A percentile compares a stretch with the other conserved stretches of the same genome.
Conservation (phyloP, 2,113 vertebrate species). For the Mesocricetus auratus region DNA sequence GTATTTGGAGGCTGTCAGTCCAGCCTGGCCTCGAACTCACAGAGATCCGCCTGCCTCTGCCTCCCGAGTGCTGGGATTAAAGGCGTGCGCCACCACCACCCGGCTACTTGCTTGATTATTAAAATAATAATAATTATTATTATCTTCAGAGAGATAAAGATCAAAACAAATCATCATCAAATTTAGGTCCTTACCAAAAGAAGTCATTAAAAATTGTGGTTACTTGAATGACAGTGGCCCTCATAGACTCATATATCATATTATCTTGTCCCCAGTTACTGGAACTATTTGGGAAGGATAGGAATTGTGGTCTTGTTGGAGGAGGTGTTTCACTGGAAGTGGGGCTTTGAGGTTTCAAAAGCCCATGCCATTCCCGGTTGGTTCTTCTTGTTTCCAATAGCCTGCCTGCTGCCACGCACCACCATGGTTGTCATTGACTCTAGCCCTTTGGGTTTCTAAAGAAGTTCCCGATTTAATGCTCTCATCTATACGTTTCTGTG, state of each 20-base stretch:
- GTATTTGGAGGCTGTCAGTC: too few relatives aligned
- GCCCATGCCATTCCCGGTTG: too few relatives aligned
- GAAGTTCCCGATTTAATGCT: not conserved
- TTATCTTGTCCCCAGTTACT: not conserved
- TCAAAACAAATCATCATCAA: constrained; percentile 52
- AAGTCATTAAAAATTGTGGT: not conserved
- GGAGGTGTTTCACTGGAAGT: too few relatives aligned
- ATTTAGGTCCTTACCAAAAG: not conserved
- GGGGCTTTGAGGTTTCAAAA: too few relatives aligned
- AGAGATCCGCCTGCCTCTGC: too few relatives aligned
- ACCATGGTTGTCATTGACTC: not conserved
- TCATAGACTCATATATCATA: not conserved
- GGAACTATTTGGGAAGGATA: not conserved
- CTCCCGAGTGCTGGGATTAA: too few relatives aligned
- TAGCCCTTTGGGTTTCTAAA: not conserved
- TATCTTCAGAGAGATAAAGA: constrained; percentile 33
- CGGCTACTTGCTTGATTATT: not conserved
- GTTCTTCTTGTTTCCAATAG: too few relatives aligned
- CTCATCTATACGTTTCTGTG: not conserved
- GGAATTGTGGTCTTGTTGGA: too few relatives aligned
- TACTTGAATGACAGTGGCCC: not conserved
- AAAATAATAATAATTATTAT: too few relatives aligned
- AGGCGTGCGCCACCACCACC: too few relatives aligned
- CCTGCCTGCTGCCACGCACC: not conserved
- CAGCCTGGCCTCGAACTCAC: too few relatives aligned